Evolutionary conservation across 1,140 invertebrate species (phyloP), one percentile per base, ranked within the genome.

Genomic region (Scaptomyza hsui): DNA sequence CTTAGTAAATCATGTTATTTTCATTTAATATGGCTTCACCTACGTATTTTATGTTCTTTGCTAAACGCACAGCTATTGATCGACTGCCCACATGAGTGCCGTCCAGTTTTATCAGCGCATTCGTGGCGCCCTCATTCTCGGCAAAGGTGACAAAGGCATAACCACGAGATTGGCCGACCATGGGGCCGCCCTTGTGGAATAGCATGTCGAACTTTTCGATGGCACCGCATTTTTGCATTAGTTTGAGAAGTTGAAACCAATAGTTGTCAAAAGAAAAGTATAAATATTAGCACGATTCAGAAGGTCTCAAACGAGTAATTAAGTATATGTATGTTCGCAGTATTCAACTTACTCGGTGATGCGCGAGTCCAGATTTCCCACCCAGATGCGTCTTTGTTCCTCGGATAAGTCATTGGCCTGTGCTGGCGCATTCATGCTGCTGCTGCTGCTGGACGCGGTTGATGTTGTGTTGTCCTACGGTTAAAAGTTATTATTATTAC

Each of bases 151-250:
- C 96, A 92, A 98, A 98, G 29, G 97, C 97, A 91, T 98, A 98
- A n/a, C 97, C 97, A 72, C 97, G 92, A 0, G 97, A 96, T 90
- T 97, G 96, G 42, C 97, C 97, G 81, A 95, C 94, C 81, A 96
- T 94, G 49, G 97, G 96, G 56, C 97, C 97, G 65, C 94, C 94
- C 73, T 97, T 97, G 91, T 98, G 97, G 91, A 97, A 98, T 53
- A 98, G 94, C 92, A 98, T 95, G 92, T 98, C 97, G 93, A 98
- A 98, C 94, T 98, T 97, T 93, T 97, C 95, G 83, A 98, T 95
- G 76, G 94, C 93, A 90, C 97, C 97, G 95, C 96, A 95, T 94
- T 96, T 96, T 95, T 98, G 96, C 92, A 97, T 93, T 91, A 98
- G 94, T 96, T 98, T 98, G 92, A 98, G 93, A 93, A 98, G 94